Conservation (phyloP, 2,888 invertebrate species). For the Lithophane socia region DNA sequence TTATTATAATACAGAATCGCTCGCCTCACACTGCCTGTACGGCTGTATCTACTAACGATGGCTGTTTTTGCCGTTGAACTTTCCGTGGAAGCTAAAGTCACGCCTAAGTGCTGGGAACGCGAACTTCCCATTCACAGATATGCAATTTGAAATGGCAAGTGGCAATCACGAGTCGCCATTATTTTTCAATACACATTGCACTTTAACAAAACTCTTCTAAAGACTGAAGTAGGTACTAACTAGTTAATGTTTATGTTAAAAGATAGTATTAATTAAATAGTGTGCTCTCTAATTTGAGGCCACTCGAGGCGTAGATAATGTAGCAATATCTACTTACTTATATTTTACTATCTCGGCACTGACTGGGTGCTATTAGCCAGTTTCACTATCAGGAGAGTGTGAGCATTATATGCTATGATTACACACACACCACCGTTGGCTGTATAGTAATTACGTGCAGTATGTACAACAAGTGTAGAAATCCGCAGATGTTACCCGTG, state of each 20-base stretch:
- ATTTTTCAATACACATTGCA: conserved; percentile 47
- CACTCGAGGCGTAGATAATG: conserved; percentile 14
- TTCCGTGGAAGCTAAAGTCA: conserved; percentile 78
- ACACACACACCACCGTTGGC: conserved; percentile 59
- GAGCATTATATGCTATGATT: conserved; percentile 60
- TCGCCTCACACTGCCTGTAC: conserved; percentile 58
- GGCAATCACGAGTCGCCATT: conserved; percentile 39
- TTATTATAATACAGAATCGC: conserved; percentile 76
- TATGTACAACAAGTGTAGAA: conserved; percentile 72
- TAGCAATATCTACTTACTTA: conserved; percentile 9
- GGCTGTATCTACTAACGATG: conserved; percentile 49
- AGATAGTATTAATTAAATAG: conserved; percentile 23
- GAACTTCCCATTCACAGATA: conserved; percentile 65
- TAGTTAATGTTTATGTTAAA: conserved; percentile 7
- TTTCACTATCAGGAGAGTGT: conserved; percentile 71
- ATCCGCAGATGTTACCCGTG: conserved; percentile 73
- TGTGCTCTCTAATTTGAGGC: conserved; percentile 41
- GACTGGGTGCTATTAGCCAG: conserved; percentile 51
- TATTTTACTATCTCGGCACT: conserved; percentile 38
- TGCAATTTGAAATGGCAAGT: conserved; percentile 69
- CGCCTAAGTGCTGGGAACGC: conserved; percentile 70
- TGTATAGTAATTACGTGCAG: conserved; percentile 49
- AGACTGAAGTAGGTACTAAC: neutral
- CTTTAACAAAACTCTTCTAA: no score
- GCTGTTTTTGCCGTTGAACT: conserved; percentile 79